Evolutionary conservation across 2,113 vertebrate genomes (phyloP), one percentile per base, ranked within the genome.

Genomic region (Heterochromis multidens): DNA sequence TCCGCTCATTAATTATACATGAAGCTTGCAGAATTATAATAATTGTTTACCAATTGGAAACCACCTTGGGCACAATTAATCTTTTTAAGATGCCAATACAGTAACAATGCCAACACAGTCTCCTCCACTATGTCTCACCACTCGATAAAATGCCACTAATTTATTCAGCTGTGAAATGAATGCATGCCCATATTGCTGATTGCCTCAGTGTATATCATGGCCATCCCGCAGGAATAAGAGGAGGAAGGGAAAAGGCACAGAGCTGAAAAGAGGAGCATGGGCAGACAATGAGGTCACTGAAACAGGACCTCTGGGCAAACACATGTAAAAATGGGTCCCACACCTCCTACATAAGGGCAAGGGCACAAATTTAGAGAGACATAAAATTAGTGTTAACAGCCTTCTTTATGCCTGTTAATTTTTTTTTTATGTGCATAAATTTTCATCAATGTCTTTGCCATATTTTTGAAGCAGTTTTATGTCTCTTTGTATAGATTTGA

Each of bases 21-120:
- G 90, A 94, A 88, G 82, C 85, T 83, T 83, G 62, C 57, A 77
- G 94, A 93, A 94, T 95, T 96, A 95, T 94, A 94, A 94, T 94
- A 95, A 95, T 88, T 94, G 92, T 95, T 96, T 95, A 94, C 95
- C 93, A 93, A 94, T 93, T 92, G 91, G 87, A 95, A 94, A 94
- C 88, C 84, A 90, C 84, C 87, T 81, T 79, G 85, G 90, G 89
- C 85, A 89, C 91, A 93, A 96, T 95, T 94, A 88, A 95, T 96
- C 94, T 95, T 91, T 93, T 90, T 81, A 91, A 94, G 88, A 93
- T 94, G 94, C 93, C 95, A 89, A 95, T 96, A 95, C 84, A 87
- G 91, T 91, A 86, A 91, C 90, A 90, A 93, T 91, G 91, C 93
- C 95, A 93, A 92, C 89, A 88, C 81, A 37, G 89, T 89, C 83